Conservation (phyloP, 2,797 vertebrate genomes). For the Neosilurus mollespiculum region DNA sequence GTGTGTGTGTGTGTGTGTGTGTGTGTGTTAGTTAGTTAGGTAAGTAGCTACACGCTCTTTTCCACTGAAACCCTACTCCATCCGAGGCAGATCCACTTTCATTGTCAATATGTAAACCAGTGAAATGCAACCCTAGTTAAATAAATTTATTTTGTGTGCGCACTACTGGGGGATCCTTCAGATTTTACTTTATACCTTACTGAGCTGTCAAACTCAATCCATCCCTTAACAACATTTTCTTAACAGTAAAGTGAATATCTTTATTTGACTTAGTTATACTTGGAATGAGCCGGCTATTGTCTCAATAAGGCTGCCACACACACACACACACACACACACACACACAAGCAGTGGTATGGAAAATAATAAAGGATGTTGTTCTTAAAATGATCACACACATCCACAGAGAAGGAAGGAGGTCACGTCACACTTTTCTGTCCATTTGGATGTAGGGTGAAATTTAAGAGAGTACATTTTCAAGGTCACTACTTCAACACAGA, state of each 20-base stretch:
- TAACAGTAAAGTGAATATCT: neutral
- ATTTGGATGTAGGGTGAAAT: neutral
- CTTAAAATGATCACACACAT: conserved; percentile 20
- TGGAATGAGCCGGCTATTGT: neutral
- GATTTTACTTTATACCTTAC: no score
- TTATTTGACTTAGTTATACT: neutral
- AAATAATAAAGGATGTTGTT: conserved; percentile 27
- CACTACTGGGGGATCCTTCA: no score
- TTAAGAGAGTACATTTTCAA: neutral
- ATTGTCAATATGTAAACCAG: neutral
- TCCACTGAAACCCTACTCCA: neutral
- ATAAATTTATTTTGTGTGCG: neutral
- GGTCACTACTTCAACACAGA: neutral
- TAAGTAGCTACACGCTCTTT: neutral
- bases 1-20: neutral
- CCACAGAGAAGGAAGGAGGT: conserved; percentile 24
- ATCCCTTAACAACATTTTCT: neutral
- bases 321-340: neutral
- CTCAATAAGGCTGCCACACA: neutral
- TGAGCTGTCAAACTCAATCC: neutral
- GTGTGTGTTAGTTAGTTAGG: neutral
- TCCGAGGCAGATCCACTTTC: neutral
- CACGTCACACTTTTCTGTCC: conserved; percentile 32
- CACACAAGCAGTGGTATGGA: neutral
- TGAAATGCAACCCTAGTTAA: neutral